These are phyloP conservation scores for Ceyx margarethae DNA, from an alignment of 2,113 vertebrate genomes.

Conservation along the genomic window DNA sequence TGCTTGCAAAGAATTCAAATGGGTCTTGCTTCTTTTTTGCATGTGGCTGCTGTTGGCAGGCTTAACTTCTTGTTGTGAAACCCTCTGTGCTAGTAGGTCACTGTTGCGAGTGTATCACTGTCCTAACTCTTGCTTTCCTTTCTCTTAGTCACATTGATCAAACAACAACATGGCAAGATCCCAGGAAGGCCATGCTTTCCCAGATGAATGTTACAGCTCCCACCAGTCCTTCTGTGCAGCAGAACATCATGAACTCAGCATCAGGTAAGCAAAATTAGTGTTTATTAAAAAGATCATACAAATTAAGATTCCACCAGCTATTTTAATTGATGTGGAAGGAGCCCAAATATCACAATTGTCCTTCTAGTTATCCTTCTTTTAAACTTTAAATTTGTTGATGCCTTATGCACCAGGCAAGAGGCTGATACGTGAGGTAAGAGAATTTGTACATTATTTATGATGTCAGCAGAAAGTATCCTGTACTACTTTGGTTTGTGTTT, in stretches of 20 bases:
- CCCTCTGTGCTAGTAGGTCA: background rate
- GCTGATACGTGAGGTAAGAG: background rate
- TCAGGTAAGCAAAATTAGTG: conserved; percentile 76
- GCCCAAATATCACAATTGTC: background rate
- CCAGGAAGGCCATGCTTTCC: conserved; percentile 90
- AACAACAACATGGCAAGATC: conserved; percentile 97
- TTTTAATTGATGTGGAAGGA: background rate
- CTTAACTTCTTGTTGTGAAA: background rate
- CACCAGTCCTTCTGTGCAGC: conserved; percentile 87
- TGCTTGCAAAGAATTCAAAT: background rate
- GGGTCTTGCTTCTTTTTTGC: background rate
- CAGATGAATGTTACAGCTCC: conserved; percentile 89
- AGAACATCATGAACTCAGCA: conserved; percentile 89
- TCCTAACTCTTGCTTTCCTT: conserved; percentile 64
- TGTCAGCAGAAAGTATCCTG: background rate
- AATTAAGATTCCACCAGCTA: background rate
- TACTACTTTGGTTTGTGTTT: background rate
- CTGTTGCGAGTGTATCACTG: background rate
- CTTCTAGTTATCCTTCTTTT: background rate
- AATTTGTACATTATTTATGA: background rate
- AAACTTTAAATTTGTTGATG: background rate
- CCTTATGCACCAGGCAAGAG: background rate
- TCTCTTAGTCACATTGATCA: conserved; percentile 91
- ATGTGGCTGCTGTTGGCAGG: background rate
- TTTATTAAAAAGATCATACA: background rate